Evolutionary conservation across 2,113 vertebrate species (phyloP), one percentile per base, ranked within the genome.

Genomic region (Thermophis baileyi): DNA sequence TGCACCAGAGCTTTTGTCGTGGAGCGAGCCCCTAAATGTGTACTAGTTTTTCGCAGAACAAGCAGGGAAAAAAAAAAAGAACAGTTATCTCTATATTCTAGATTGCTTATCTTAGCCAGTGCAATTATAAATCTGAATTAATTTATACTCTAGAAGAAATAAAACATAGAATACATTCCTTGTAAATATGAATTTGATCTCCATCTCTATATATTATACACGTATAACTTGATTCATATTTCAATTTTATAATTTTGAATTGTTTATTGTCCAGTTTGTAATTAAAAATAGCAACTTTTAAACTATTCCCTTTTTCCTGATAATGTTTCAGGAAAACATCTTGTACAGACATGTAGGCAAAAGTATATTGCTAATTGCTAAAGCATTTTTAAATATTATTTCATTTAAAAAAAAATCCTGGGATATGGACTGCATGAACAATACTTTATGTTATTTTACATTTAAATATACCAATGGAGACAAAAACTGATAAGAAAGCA

Each of bases 401-500:
- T 93, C 49, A 91, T 88, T 0, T 90, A 60, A 53, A 35, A 92
- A 74, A 51, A 89, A 95, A 14, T 1, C 24, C n/a, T 44, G 6
- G 89, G 49, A 86, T 93, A 93, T 81, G n/a, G 89, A 92, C 0
- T 94, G 22, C 86, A 63, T 93, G 93, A 95, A 86, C 89, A 74
- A 89, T 40, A 0, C 44, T 50, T 93, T 91, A 94, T 91, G n/a
- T 54, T 74, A 74, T 93, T 24, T 54, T 8, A 89, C 69, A 95
- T 94, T 94, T 95, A 94, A 95, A 96, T 93, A 95, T 92, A 90
- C 69, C 9, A 89, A 35, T 22, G 44, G 94, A 55, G 85, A 22
- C 8, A n/a, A 94, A 1, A 50, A 90, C 91, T 89, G 90, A 96
- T 94, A 94, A 95, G 94, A 93, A 95, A 85, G 94, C 91, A 40